phyloP scores from a whole-genome alignment of 2,113 vertebrate species.

The Falco punctatus region DNA sequence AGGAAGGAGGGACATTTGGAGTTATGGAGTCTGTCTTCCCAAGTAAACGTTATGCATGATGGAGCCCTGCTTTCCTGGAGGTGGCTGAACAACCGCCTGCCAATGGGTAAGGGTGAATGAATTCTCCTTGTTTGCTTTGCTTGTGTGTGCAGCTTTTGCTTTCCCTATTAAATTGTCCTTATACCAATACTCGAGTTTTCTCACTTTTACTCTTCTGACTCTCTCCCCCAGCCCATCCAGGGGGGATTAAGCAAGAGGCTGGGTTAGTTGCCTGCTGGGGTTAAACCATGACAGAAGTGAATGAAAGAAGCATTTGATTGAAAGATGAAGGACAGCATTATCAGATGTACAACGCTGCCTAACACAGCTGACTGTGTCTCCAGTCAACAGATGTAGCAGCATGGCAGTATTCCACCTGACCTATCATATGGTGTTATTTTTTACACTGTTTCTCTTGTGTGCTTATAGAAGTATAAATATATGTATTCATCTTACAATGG shows the following conservation, averaged over 20 bases:
- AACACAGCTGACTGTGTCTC: neutral
- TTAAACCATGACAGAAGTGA: neutral
- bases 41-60: fast-evolving
- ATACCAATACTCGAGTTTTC: neutral
- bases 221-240: neutral
- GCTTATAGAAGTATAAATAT: neutral
- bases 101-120: neutral
- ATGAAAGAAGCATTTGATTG: neutral
- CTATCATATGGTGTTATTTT: neutral
- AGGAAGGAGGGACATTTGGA: neutral
- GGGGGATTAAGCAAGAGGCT: neutral
- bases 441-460: neutral
- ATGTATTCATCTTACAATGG: neutral
- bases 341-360: neutral
- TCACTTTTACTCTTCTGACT: neutral
- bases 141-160: neutral
- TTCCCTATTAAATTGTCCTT: neutral
- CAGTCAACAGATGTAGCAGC: neutral
- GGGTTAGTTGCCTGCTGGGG: neutral
- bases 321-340: neutral
- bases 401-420: neutral
- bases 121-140: neutral
- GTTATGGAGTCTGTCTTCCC: neutral
- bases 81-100: neutral
- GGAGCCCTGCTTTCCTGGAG: neutral